A percentile compares a stretch with the other conserved stretches of the same genome.
Conservation (phyloP, 2,888 invertebrate genomes). For the Timandra comae region DNA sequence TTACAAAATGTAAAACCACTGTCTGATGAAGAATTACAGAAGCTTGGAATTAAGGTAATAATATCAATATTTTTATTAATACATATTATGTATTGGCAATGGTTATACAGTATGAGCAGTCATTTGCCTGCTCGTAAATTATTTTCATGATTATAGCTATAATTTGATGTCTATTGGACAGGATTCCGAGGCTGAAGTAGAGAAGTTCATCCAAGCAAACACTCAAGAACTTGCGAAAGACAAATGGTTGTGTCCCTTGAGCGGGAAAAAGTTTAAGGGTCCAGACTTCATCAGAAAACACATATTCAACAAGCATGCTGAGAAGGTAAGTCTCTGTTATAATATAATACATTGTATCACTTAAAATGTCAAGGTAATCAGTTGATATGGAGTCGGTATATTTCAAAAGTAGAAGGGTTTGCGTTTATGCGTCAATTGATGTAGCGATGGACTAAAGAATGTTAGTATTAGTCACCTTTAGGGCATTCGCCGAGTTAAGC, state of each 20-base stretch:
- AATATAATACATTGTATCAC: neutral
- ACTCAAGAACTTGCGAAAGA: conserved; percentile 98
- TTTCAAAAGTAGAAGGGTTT: too few relatives aligned
- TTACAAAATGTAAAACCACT: conserved; percentile 86
- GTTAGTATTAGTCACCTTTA: too few relatives aligned
- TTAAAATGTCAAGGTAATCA: conserved; percentile 1
- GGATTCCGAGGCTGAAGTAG: conserved; percentile 85
- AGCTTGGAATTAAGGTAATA: conserved; percentile 87
- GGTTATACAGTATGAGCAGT: neutral
- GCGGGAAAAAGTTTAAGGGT: conserved; percentile 99
- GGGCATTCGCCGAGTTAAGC: too few relatives aligned
- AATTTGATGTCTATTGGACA: too few relatives aligned
- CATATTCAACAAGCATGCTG: conserved; percentile 97
- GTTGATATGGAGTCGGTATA: conserved; percentile 5
- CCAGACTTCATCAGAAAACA: conserved; percentile 99
- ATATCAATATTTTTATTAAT: neutral
- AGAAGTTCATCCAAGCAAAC: conserved; percentile 96
- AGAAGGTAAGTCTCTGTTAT: conserved; percentile 78
- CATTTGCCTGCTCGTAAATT: neutral
- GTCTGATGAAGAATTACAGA: conserved; percentile 85
- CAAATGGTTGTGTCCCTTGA: conserved; percentile 98
- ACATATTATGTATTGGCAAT: neutral
- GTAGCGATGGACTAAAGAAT: too few relatives aligned
- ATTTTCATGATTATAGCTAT: too few relatives aligned
- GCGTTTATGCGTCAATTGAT: too few relatives aligned